These are phyloP conservation scores for Girardinichthys multiradiatus DNA, from an alignment of 2,113 vertebrate species.

Conservation along the genomic window DNA sequence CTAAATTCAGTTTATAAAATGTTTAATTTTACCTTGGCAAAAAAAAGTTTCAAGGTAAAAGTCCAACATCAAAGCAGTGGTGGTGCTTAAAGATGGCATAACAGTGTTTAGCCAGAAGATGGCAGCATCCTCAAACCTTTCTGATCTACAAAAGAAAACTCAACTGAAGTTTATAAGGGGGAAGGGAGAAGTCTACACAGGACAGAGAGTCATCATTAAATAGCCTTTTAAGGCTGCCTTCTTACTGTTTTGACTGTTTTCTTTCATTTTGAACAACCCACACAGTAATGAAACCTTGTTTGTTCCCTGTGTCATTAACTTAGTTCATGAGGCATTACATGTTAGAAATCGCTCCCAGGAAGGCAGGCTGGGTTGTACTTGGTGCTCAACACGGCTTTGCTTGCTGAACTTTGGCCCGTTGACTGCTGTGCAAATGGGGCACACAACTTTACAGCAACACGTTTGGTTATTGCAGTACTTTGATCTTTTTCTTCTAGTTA, in stretches of 20 bases:
- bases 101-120: conserved; percentile 39
- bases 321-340: neutral
- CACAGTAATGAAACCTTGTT: neutral
- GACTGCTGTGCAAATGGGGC: conserved; percentile 32
- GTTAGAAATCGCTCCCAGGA: neutral
- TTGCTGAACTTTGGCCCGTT: conserved; percentile 41
- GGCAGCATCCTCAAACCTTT: conserved; percentile 45
- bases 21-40: neutral
- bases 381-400: conserved; percentile 6
- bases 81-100: neutral
- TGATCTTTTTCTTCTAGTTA: neutral
- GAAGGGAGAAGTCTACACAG: conserved; percentile 9
- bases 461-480: neutral
- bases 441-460: conserved; percentile 30
- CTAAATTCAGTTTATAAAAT: too few species aligned
- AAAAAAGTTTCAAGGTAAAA: neutral
- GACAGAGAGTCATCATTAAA: conserved; percentile 26
- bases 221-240: neutral
- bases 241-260: neutral
- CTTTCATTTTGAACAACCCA: neutral
- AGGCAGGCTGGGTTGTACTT: neutral
- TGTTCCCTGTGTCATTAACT: neutral
- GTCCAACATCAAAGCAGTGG: neutral
- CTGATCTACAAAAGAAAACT: neutral
- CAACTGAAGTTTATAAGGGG: neutral